Evolutionary conservation across 2,113 vertebrate genomes (phyloP).

Genomic region (Tupaia chinensis): DNA sequence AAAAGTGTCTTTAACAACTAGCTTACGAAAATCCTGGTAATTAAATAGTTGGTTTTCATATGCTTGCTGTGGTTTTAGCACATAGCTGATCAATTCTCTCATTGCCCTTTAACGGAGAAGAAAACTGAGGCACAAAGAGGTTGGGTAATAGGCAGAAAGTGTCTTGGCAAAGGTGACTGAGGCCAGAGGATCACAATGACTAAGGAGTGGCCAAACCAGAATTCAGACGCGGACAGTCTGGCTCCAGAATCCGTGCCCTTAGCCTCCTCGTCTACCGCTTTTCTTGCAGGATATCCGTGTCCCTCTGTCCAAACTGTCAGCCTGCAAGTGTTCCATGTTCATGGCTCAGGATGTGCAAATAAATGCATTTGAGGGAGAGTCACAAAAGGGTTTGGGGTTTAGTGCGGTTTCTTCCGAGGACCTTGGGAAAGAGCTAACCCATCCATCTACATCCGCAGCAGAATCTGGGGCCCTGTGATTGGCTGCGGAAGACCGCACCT

Average conservation of each 20-base stretch:
- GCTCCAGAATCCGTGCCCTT: background rate
- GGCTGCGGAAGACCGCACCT: background rate
- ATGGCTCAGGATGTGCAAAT: too few species aligned
- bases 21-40: background rate
- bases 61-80: background rate
- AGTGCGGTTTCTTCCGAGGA: background rate
- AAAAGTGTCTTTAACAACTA: background rate
- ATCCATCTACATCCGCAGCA: accelerated
- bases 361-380: background rate
- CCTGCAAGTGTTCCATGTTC: background rate
- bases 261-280: background rate
- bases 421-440: background rate
- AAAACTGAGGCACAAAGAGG: background rate
- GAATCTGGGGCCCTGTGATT: background rate
- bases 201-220: background rate
- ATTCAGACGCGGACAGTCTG: background rate
- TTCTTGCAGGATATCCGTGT: background rate
- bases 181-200: background rate
- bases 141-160: background rate
- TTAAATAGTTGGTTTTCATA: background rate
- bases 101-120: background rate
- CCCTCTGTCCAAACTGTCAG: background rate
- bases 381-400: background rate
- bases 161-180: too few species aligned
- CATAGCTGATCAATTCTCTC: accelerated